phyloP scores from a whole-genome alignment of 1,140 invertebrate genomes.

The Drosophila sp. region DNA sequence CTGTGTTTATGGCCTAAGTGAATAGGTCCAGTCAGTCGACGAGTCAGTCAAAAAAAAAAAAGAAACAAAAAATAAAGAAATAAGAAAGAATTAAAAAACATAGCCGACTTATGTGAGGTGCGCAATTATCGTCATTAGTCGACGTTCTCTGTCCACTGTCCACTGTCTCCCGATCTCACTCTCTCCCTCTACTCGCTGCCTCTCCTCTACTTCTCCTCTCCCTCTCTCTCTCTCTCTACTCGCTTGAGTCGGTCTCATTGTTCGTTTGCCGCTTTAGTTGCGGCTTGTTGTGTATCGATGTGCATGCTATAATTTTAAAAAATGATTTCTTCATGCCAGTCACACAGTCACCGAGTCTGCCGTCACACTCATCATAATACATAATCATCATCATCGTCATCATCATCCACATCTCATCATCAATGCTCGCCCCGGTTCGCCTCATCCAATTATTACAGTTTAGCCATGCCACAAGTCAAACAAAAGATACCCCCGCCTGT shows the following conservation, averaged over 20 bases:
- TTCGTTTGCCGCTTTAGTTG: conserved; percentile 76
- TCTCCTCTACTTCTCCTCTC: background rate
- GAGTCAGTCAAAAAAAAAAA: background rate
- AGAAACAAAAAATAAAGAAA: background rate
- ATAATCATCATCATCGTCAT: conserved; percentile 39
- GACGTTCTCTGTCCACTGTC: conserved; percentile 11
- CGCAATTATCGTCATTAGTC: conserved; percentile 80
- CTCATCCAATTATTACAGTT: conserved; percentile 81
- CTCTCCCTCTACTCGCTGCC: background rate
- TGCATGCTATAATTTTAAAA: conserved; percentile 78
- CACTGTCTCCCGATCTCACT: too few relatives aligned
- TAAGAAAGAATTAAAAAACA: conserved; percentile 38
- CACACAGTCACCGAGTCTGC: conserved; percentile 29
- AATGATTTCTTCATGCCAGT: conserved; percentile 81
- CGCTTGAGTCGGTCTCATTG: conserved; percentile 40
- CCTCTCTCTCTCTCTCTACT: background rate
- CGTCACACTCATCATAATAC: conserved; percentile 54
- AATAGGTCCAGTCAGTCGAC: conserved; percentile 26
- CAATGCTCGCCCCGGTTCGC: conserved; percentile 38
- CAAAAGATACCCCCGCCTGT: conserved; percentile 56
- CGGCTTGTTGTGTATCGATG: conserved; percentile 83
- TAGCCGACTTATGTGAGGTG: conserved; percentile 61
- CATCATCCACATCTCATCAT: conserved; percentile 26
- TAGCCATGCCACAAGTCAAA: conserved; percentile 78
- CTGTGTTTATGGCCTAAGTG: conserved; percentile 76